These are phyloP conservation scores for Heliconius eleuchia DNA, from an alignment of 1,140 invertebrate species.

Conservation along the genomic window DNA sequence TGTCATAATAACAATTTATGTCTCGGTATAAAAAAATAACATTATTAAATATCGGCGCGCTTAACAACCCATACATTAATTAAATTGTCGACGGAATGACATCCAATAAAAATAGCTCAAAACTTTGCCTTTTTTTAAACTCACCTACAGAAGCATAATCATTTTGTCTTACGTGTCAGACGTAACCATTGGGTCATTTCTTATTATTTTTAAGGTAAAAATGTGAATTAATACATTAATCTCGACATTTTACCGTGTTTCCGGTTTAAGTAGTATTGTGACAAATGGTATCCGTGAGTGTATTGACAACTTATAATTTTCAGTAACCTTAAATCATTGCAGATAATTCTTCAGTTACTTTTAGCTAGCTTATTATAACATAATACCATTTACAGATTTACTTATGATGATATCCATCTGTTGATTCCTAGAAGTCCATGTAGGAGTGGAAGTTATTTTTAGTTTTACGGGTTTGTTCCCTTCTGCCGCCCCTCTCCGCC, in stretches of 20 bases:
- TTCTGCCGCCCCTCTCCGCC: conserved; percentile 40
- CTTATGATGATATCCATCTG: conserved; percentile 32
- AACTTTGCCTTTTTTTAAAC: conserved; percentile 23
- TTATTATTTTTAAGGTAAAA: background rate
- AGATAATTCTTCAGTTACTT: background rate
- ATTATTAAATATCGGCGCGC: conserved; percentile 59
- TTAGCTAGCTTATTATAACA: background rate
- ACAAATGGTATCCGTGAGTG: conserved; percentile 58
- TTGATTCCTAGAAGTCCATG: conserved; percentile 38
- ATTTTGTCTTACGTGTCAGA: conserved; percentile 14
- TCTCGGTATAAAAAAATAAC: conserved; percentile 59
- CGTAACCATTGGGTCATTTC: background rate
- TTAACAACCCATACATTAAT: conserved; percentile 58
- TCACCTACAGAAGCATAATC: conserved; percentile 13
- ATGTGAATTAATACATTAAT: too few relatives aligned
- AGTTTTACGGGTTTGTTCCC: conserved; percentile 73
- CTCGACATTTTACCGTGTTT: conserved; percentile 42
- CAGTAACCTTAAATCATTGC: conserved; percentile 2
- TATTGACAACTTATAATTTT: conserved; percentile 41
- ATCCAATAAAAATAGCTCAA: conserved; percentile 42
- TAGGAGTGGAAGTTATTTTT: conserved; percentile 63
- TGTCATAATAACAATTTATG: conserved; percentile 68
- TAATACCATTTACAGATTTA: background rate
- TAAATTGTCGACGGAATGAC: conserved; percentile 40
- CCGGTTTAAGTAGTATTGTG: conserved; percentile 60